Base-by-base conservation (phyloP, 2,113 vertebrate species). In the Cephalopterus ornatus region DNA sequence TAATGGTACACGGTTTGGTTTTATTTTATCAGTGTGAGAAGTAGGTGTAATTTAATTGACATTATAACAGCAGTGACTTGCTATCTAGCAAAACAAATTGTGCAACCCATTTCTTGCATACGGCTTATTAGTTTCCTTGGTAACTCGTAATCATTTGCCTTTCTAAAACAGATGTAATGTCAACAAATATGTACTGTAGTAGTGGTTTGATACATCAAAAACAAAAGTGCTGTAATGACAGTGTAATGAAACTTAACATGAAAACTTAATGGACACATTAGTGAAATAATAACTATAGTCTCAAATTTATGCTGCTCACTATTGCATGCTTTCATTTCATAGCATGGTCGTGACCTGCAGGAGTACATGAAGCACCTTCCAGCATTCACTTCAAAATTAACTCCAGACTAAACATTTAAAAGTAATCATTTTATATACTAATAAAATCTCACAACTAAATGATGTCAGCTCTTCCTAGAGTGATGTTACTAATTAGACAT, bases 61-160 rank as follows among this genome's bases (percentile, higher is more conserved):
- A 98, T 96, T 96, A 97, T 96, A 96, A 94, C 74, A 95, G 62
- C 85, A 94, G 68, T 81, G 83, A 91, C 75, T 96, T 82, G 74
- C 89, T 97, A 95, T 97, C 96, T 96, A 89, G 93, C 56, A 91
- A 95, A 88, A 77, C 28, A 67, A 91, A 87, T 92, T 91, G 94
- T 79, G 63, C 79, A 85, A 85, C 70, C 75, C 61, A 89, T 97
- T 95, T 74, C 92, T 97, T 97, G 86, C 95, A 96, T 78, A 94
- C 56, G 94, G 85, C 95, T 97, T 96, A 97, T 97, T 97, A 96
- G 97, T 98, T 95, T 97, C 98, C 97, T 97, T 97, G 97, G 97
- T 95, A 98, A 98, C 95, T 73, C 86, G 88, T 96, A 97, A 98
- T 97, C 95, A 92, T 96, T 98, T 97, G 89, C 97, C 97, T 97